A percentile compares a stretch with the other conserved stretches of the same genome.
phyloP scores from a whole-genome alignment of 2,797 vertebrate genomes.

The Gouania willdenowi region DNA sequence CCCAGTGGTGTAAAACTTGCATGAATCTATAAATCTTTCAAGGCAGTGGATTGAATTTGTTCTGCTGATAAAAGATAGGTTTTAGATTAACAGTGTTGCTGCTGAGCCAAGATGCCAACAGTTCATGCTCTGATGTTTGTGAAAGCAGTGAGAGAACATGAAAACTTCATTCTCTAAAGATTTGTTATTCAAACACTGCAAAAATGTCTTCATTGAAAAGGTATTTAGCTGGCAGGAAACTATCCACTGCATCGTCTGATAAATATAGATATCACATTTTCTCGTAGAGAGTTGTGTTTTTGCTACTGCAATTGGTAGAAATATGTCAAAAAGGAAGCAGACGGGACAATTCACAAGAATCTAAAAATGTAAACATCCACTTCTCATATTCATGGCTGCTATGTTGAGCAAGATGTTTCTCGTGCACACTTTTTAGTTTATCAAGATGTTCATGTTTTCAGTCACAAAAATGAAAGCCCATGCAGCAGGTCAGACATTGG shows the following conservation, averaged over 20 bases:
- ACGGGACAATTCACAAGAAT: constrained; percentile 11
- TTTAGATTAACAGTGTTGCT: constrained; percentile 71
- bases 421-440: constrained; percentile 12
- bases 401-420: constrained; percentile 14
- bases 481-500: not conserved
- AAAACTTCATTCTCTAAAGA: constrained; percentile 70
- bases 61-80: constrained; percentile 66
- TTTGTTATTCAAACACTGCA: constrained; percentile 67
- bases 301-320: constrained; percentile 5
- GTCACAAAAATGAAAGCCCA: constrained; percentile 6
- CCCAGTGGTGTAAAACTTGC: constrained; percentile 87
- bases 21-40: constrained; percentile 93
- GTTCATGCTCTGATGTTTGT: constrained; percentile 72
- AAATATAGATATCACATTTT: constrained; percentile 51
- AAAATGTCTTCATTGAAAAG: constrained; percentile 42
- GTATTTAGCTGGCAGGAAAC: constrained; percentile 58
- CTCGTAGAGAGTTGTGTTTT: constrained; percentile 22
- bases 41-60: constrained; percentile 72
- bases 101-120: constrained; percentile 56
- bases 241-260: constrained; percentile 63
- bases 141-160: constrained; percentile 73
- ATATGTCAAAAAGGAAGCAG: constrained; percentile 1
- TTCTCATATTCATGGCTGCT: constrained; percentile 7
- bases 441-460: not conserved
- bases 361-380: constrained; percentile 29